Evolutionary conservation across 2,797 vertebrate species (phyloP), one percentile per base, ranked within the genome.

Genomic region (Sylvilagus floridanus): DNA sequence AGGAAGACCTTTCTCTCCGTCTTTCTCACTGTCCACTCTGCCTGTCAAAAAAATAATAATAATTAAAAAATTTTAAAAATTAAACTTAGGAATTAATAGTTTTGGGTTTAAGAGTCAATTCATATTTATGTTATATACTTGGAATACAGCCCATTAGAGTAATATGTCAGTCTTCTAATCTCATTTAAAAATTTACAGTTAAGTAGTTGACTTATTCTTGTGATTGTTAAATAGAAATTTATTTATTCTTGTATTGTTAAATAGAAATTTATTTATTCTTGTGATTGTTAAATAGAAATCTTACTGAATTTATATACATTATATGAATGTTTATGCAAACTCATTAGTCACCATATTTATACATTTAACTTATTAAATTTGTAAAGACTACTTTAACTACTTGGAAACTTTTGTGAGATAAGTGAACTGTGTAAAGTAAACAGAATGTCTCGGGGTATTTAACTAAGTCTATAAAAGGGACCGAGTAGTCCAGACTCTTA

Each of bases 51-150:
- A n/a, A n/a, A n/a, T n/a, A n/a, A n/a, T n/a, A n/a, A n/a, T n/a
- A n/a, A n/a, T n/a, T n/a, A n/a, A 90, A 90, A 91, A 89, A 82
- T 69, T 42, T 91, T 83, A 52, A 68, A 66, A 91, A 77, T 88
- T 54, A 78, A 28, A 83, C 57, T 92, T 42, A 66, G 37, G 35
- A 82, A 42, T 90, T 83, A 84, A 68, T 84, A 60, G 32, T 72
- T 93, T 73, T 83, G 71, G 63, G 28, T 54, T 66, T 60, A 79
- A 71, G 37, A 87, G 13, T 16, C 60, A 91, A 12, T 66, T 76
- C 28, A 26, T 77, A 72, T 19, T 73, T 79, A 66, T 75, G 65
- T 89, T n/a, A 50, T 65, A n/a, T 83, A 86, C 52, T 75, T 92
- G 54, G 76, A 91, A 71, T 24, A 72, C 91, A 68, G 37, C 60